Evolutionary conservation across 1,140 invertebrate species (phyloP).

Genomic region (Achatina immaculata): DNA sequence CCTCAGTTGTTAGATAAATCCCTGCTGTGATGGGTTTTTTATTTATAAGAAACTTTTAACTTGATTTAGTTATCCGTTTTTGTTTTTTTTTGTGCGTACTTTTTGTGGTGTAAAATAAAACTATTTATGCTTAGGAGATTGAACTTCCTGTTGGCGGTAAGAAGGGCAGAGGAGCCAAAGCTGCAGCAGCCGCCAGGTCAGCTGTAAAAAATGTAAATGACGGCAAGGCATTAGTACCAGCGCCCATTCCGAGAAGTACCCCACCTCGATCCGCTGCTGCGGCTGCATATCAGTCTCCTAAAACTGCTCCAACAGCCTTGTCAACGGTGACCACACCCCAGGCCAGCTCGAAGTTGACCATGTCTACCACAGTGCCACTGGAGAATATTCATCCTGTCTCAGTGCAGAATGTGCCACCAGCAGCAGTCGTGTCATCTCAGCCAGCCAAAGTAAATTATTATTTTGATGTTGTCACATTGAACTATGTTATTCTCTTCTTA

Average conservation of each 20-base stretch:
- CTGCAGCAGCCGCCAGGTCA: slow-evolving; percentile 62
- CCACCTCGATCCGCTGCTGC: slow-evolving; percentile 31
- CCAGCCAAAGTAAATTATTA: slow-evolving; percentile 76
- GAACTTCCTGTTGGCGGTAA: slow-evolving; percentile 42
- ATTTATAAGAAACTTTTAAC: too few relatives aligned
- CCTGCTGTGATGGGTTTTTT: too few relatives aligned
- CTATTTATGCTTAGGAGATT: too few relatives aligned
- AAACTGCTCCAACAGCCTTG: slow-evolving; percentile 2
- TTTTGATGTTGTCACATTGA: too few relatives aligned
- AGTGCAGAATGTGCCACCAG: slow-evolving; percentile 48
- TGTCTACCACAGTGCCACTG: slow-evolving; percentile 23
- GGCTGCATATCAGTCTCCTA: slow-evolving; percentile 31
- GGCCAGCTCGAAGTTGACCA: slow-evolving; percentile 9
- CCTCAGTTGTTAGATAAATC: too few relatives aligned
- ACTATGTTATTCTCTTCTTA: too few relatives aligned
- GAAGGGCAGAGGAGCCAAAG: slow-evolving; percentile 42
- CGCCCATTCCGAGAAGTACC: slow-evolving; percentile 12
- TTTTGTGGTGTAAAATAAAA: too few relatives aligned
- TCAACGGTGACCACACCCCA: not conserved
- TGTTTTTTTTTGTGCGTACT: too few relatives aligned
- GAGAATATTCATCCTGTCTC: slow-evolving; percentile 29
- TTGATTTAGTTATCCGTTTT: too few relatives aligned
- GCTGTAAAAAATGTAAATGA: slow-evolving; percentile 42
- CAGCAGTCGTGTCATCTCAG: slow-evolving; percentile 79
- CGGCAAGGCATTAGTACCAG: not conserved